A percentile compares a stretch with the other conserved stretches of the same genome.
These are phyloP conservation scores for Enteromius treurensis DNA, from an alignment of 2,797 vertebrate species.

Conservation along the genomic window DNA sequence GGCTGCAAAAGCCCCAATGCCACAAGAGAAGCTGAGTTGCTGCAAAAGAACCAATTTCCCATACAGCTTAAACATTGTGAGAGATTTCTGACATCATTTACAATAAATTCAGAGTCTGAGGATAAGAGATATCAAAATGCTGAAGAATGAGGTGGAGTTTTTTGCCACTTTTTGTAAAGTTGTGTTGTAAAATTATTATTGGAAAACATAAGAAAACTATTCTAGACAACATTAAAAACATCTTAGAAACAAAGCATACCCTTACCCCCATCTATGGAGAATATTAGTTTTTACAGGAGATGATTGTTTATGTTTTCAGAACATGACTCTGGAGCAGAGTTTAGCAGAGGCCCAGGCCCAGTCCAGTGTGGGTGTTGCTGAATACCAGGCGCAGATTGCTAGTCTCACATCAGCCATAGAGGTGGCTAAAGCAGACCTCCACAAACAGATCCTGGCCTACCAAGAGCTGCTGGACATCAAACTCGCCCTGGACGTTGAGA, in stretches of 20 bases:
- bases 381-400: slow-evolving; percentile 67
- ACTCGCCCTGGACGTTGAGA: slow-evolving; percentile 71
- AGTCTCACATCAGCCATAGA: slow-evolving; percentile 70
- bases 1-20: slow-evolving; percentile 28
- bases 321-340: slow-evolving; percentile 66
- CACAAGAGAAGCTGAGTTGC: slow-evolving; percentile 17
- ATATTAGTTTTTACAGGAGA: neutral
- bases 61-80: neutral
- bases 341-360: slow-evolving; percentile 67
- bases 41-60: slow-evolving; percentile 17
- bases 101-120: slow-evolving; percentile 5
- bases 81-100: slow-evolving; percentile 31
- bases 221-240: too few relatives aligned
- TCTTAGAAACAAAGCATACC: neutral
- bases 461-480: slow-evolving; percentile 73
- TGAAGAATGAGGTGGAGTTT: slow-evolving; percentile 40
- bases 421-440: slow-evolving; percentile 68
- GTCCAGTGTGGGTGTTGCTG: slow-evolving; percentile 67
- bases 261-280: neutral
- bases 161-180: slow-evolving; percentile 5
- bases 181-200: neutral
- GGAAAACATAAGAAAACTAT: neutral
- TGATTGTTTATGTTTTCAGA: slow-evolving; percentile 53
- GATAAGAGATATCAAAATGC: neutral
- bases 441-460: slow-evolving; percentile 71